Percentiles rank a stretch among this genome's conserved stretches.
phyloP scores from a whole-genome alignment of 2,113 vertebrate genomes.

The Eudorcas thomsonii region DNA sequence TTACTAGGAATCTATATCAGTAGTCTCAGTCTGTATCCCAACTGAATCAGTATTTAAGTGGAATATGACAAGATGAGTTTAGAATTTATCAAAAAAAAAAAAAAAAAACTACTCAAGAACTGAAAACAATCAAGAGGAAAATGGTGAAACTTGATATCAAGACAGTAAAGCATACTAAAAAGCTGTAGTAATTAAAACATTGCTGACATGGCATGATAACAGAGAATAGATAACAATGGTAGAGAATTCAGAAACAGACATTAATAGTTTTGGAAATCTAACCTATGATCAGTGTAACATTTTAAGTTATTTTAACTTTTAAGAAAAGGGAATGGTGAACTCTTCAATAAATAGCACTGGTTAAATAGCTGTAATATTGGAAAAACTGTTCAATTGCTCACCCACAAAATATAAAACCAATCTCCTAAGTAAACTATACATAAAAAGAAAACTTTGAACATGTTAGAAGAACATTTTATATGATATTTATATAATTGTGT shows the following conservation, averaged over 20 bases:
- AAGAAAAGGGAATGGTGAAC: neutral
- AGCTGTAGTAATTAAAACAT: neutral
- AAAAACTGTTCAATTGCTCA: neutral
- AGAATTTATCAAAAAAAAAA: too few relatives aligned
- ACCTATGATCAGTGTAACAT: neutral
- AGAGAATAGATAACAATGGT: neutral
- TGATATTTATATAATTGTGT: neutral
- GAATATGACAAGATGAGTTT: neutral
- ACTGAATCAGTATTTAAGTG: neutral
- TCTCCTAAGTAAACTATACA: neutral
- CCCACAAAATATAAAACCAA: neutral
- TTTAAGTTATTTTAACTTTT: neutral
- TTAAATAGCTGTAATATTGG: neutral
- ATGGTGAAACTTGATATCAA: neutral
- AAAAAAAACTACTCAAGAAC: too few relatives aligned
- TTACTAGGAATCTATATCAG: neutral
- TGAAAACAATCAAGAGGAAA: neutral
- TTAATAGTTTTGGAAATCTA: neutral
- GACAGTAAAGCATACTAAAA: neutral
- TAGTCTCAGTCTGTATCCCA: neutral
- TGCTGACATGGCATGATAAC: neutral
- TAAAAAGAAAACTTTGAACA: neutral
- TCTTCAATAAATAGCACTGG: neutral
- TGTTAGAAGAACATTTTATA: neutral
- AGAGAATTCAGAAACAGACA: neutral